Evolutionary conservation across 1,140 invertebrate genomes (phyloP).

Genomic region (Probaryconus sp.): DNA sequence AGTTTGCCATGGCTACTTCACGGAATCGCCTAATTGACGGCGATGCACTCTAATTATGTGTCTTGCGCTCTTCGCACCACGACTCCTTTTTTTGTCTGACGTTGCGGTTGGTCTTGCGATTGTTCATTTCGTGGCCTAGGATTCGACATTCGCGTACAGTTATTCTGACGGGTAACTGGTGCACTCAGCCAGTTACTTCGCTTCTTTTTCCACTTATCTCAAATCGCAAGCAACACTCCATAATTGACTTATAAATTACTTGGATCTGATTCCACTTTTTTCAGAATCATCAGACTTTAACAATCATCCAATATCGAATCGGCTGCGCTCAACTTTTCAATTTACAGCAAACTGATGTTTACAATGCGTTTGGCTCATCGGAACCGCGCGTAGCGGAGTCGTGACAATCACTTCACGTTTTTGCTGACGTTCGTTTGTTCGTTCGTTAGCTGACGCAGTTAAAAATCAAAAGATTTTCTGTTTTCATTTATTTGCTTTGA

Average conservation of each 20-base stretch:
- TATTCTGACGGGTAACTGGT: constrained; percentile 32
- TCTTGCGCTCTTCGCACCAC: constrained; percentile 39
- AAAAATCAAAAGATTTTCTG: too few relatives aligned
- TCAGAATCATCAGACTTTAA: constrained; percentile 11
- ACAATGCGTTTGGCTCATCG: too few relatives aligned
- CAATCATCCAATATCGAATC: constrained; percentile 10
- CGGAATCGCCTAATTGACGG: constrained; percentile 62
- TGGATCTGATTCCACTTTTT: constrained; percentile 22
- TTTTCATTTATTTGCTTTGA: too few relatives aligned
- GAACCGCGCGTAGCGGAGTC: too few relatives aligned
- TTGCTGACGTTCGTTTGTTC: too few relatives aligned
- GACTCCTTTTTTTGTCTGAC: constrained; percentile 9
- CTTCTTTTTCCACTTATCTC: constrained; percentile 12
- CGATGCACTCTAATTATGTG: constrained; percentile 63
- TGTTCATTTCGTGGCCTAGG: constrained; percentile 13
- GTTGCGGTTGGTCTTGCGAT: neutral
- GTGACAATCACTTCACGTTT: too few relatives aligned
- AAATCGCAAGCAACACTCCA: constrained; percentile 22
- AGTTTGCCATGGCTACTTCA: constrained; percentile 30
- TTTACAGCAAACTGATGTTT: too few relatives aligned
- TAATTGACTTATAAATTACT: constrained; percentile 50
- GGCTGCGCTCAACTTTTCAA: constrained; percentile 17
- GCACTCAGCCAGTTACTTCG: constrained; percentile 15
- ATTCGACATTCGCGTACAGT: constrained; percentile 46
- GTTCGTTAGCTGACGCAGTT: too few relatives aligned